phyloP scores from a whole-genome alignment of 2,113 vertebrate species.

The Rhinoptilus africanus region DNA sequence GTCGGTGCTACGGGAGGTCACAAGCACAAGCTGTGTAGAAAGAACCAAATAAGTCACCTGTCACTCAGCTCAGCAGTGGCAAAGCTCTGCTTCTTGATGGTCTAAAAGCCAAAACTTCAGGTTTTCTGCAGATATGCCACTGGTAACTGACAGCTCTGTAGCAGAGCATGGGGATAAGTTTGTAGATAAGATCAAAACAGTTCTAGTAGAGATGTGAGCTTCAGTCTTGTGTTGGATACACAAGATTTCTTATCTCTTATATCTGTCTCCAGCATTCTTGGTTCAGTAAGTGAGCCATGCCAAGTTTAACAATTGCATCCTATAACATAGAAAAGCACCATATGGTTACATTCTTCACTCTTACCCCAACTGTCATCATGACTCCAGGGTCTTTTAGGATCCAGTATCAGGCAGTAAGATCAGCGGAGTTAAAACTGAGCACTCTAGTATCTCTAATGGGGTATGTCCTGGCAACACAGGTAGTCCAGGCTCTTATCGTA shows the following conservation, averaged over 20 bases:
- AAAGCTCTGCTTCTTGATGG: not conserved
- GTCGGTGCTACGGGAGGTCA: not conserved
- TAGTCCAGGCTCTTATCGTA: not conserved
- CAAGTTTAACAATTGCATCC: conserved; percentile 18
- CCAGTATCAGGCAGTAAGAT: not conserved
- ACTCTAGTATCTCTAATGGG: not conserved
- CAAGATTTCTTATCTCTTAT: conserved; percentile 10
- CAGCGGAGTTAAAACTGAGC: not conserved
- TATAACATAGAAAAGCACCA: conserved; percentile 20
- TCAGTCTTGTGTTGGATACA: not conserved
- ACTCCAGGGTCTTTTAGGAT: not conserved
- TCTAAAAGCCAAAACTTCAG: conserved; percentile 13
- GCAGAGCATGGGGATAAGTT: not conserved
- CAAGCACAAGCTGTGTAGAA: not conserved
- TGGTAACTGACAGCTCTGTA: conserved; percentile 1
- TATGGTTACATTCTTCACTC: conserved; percentile 18
- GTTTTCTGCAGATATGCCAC: not conserved
- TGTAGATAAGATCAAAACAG: conserved; percentile 34
- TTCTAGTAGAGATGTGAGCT: not conserved
- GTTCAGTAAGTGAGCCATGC: not conserved
- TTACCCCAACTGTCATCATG: conserved; percentile 9
- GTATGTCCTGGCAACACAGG: not conserved
- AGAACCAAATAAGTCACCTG: conserved; percentile 38
- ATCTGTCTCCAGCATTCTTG: not conserved
- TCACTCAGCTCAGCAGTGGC: conserved; percentile 31